These are phyloP conservation scores for Cryptocephalus primarius DNA, from an alignment of 2,888 invertebrate species.

Conservation along the genomic window DNA sequence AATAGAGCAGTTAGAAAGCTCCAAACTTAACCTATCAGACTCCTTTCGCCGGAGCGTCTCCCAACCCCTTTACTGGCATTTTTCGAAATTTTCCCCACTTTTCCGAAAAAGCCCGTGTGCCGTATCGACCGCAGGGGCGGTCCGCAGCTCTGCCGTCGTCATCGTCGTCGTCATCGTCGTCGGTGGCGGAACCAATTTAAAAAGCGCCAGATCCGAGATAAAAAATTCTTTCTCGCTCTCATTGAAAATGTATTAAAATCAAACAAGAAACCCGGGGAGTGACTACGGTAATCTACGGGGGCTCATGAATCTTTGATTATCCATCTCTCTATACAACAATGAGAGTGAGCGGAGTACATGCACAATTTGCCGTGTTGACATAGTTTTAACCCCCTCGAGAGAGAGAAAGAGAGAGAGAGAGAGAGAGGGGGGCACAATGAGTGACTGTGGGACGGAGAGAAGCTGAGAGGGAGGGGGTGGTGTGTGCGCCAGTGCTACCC, in stretches of 20 bases:
- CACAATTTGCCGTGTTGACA: constrained; percentile 40
- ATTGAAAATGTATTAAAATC: constrained; percentile 40
- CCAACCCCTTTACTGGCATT: no score
- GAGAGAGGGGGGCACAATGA: no score
- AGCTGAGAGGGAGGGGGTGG: constrained; percentile 12
- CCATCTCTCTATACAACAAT: constrained; percentile 28
- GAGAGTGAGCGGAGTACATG: constrained; percentile 29
- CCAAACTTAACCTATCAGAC: no score
- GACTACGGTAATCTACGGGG: constrained; percentile 19
- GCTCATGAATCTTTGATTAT: constrained; percentile 37
- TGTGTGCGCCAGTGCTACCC: constrained; percentile 16
- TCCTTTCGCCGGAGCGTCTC: no score
- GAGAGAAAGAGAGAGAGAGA: constrained; percentile 6
- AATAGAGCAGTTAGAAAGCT: no score
- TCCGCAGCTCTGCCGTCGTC: neutral
- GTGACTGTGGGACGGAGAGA: no score
- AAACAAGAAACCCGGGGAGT: constrained; percentile 25
- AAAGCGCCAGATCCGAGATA: constrained; percentile 18
- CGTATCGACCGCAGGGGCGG: no score
- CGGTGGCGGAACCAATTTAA: constrained; percentile 14
- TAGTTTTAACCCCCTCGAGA: constrained; percentile 32
- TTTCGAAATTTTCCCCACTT: no score
- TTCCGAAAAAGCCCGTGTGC: no score
- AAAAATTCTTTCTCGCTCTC: constrained; percentile 32
- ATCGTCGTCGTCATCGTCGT: constrained; percentile 14